Evolutionary conservation across 2,888 invertebrate species (phyloP).

Genomic region (Agrotis clavis): DNA sequence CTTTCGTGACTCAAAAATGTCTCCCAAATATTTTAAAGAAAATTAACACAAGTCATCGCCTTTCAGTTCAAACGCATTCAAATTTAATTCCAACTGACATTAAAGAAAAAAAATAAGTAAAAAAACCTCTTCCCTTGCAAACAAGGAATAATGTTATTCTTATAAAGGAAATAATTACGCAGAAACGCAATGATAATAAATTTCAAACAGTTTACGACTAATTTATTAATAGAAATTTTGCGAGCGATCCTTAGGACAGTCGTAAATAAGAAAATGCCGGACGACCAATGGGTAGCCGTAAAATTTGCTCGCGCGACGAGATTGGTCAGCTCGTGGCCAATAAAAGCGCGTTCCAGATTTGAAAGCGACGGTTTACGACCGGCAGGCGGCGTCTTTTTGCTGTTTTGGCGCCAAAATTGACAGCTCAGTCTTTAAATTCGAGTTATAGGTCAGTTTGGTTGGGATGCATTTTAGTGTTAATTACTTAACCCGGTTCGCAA

Average conservation of each 20-base stretch:
- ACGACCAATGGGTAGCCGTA: constrained; percentile 85
- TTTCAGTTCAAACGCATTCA: constrained; percentile 42
- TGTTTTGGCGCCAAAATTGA: constrained; percentile 90
- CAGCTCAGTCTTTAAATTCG: constrained; percentile 73
- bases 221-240: constrained; percentile 91
- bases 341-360: constrained; percentile 85
- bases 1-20: constrained; percentile 20
- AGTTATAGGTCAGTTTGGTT: constrained; percentile 68
- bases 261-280: constrained; percentile 88
- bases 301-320: constrained; percentile 84
- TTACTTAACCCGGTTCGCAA: constrained; percentile 62
- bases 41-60: constrained; percentile 39
- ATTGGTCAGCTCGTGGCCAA: constrained; percentile 87
- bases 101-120: constrained; percentile 46
- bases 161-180: constrained; percentile 89
- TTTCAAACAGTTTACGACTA: constrained; percentile 88
- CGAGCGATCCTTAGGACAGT: constrained; percentile 88
- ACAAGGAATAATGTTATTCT: constrained; percentile 83
- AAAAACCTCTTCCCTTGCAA: constrained; percentile 59
- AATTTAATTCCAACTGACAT: constrained; percentile 42
- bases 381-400: constrained; percentile 86
- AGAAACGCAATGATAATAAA: constrained; percentile 87
- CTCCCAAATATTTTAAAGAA: constrained; percentile 5
- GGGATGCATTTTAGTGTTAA: constrained; percentile 64
- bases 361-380: constrained; percentile 90